These are phyloP conservation scores for Onychostoma macrolepis DNA, from an alignment of 2,113 vertebrate species.

Conservation along the genomic window DNA sequence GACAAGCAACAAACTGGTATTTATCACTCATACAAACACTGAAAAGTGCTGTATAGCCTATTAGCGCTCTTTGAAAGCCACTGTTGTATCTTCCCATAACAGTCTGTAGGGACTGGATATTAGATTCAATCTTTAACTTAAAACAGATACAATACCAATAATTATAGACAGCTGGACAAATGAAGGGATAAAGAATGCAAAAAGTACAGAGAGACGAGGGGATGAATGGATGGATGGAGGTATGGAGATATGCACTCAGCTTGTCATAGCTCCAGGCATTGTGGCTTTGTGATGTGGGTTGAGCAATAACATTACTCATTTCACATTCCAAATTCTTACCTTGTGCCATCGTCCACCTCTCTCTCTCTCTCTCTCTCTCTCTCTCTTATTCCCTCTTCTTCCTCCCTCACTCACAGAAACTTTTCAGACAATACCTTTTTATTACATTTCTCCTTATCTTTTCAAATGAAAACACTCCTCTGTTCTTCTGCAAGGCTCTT, in stretches of 20 bases:
- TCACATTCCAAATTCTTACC: constrained; percentile 74
- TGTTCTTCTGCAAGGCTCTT: not conserved
- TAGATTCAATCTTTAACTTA: not conserved
- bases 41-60: not conserved
- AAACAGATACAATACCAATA: not conserved
- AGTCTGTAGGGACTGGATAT: not conserved
- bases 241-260: constrained; percentile 75
- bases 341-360: constrained; percentile 23
- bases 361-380: not conserved
- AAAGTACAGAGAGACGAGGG: constrained; percentile 10
- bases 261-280: constrained; percentile 76
- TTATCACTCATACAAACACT: not conserved
- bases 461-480: not conserved
- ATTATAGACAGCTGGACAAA: not conserved
- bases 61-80: not conserved
- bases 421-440: constrained; percentile 10
- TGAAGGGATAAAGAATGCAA: constrained; percentile 30
- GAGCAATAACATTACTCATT: constrained; percentile 82
- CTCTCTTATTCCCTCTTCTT: not conserved
- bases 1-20: not conserved
- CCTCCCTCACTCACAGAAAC: not conserved
- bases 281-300: constrained; percentile 82
- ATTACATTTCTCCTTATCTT: constrained; percentile 13
- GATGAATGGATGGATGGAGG: constrained; percentile 49
- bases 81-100: not conserved